Evolutionary conservation across 2,888 invertebrate genomes (phyloP), one percentile per base, ranked within the genome.

Genomic region (Lochmaea capreae): DNA sequence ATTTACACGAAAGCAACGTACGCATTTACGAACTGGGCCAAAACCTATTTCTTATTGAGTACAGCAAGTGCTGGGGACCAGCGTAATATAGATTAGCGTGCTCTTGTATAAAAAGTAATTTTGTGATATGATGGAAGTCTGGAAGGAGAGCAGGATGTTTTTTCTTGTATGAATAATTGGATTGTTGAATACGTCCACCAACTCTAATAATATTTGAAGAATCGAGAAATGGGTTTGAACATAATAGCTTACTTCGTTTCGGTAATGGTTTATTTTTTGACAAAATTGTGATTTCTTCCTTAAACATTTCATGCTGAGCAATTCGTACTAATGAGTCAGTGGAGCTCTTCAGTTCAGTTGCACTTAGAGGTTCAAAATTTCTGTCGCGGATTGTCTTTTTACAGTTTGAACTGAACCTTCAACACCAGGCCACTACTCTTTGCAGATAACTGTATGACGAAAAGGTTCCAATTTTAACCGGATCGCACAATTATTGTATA

Each of bases 11-110:
- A 49, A 69, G 43, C 54, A 69, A 5, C 33, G 54, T 5, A 70
- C 10, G 42, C 66, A 71, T 52, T 66, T 65, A 33, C 43, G 67
- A 22, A 12, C 78, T 58, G 11, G 76, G 71, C 81, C 79, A 81
- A 76, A 77, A 79, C 62, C 74, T 57, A 61, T 79, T 65, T 16
- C 79, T 67, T 11, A 81, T n/a, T n/a, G 75, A 59, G 11, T 67
- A 46, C 49, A 81, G 63, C 0, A 75, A 49, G 43, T 54, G 43
- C 39, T 77, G 74, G 12, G 73, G 62, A 22, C 74, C 72, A 0
- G 69, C 58, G 65, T 76, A 73, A 14, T 59, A 49, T 22, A 70
- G 57, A 33, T 52, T 66, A 52, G 18, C 16, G 62, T 76, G 76
- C 22, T 59, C 16, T 12, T 61, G 43, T n/a, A 11, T 10, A 46